Evolutionary conservation across 2,113 vertebrate genomes (phyloP).

Genomic region (Eolophus roseicapilla): DNA sequence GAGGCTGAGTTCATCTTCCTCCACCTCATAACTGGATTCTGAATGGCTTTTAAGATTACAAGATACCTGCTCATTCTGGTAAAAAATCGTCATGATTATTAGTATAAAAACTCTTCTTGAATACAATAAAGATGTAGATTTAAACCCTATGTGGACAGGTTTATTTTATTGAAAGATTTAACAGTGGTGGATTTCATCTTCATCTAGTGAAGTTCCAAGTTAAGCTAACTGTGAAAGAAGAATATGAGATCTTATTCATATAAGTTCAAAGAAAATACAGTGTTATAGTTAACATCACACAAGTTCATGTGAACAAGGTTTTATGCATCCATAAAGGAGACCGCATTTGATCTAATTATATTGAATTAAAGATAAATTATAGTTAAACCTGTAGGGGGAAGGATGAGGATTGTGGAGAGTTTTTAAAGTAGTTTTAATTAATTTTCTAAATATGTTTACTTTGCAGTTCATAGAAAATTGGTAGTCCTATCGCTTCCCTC

Average conservation of each 20-base stretch:
- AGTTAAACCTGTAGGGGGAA: not conserved
- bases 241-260: not conserved
- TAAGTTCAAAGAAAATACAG: not conserved
- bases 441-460: slow-evolving; percentile 60
- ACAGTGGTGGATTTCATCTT: not conserved
- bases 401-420: slow-evolving; percentile 19
- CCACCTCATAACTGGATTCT: not conserved
- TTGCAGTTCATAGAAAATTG: slow-evolving; percentile 27
- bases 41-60: not conserved
- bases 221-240: not conserved
- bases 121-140: not conserved
- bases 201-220: not conserved
- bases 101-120: not conserved
- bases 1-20: not conserved
- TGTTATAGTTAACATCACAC: not conserved
- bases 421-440: slow-evolving; percentile 58
- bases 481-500: slow-evolving; percentile 35
- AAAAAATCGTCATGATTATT: not conserved
- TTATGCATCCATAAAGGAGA: not conserved
- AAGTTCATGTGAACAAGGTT: not conserved
- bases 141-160: not conserved
- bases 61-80: not conserved
- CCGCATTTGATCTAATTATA: slow-evolving; percentile 24
- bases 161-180: not conserved
- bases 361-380: slow-evolving; percentile 44